Evolutionary conservation across 2,888 invertebrate genomes (phyloP).

Genomic region (Dendrolimus pini): DNA sequence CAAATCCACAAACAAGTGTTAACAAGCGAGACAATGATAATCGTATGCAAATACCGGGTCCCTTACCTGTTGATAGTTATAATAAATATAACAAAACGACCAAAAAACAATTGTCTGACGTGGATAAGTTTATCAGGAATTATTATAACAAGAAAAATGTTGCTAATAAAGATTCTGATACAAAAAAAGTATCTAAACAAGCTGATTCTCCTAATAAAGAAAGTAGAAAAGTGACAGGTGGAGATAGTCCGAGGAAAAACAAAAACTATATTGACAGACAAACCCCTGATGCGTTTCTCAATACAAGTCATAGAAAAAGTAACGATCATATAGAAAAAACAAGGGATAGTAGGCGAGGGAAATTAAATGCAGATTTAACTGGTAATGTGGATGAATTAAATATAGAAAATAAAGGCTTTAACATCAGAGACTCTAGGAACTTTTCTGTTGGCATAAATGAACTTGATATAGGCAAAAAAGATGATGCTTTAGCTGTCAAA

Average conservation of each 20-base stretch:
- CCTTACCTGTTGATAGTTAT: not conserved
- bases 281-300: too few relatives aligned
- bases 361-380: not conserved
- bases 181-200: not conserved
- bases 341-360: not conserved
- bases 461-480: too few relatives aligned
- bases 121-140: not conserved
- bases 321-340: not conserved
- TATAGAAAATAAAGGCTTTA: too few relatives aligned
- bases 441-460: too few relatives aligned
- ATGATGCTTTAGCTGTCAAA: too few relatives aligned
- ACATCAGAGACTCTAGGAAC: too few relatives aligned
- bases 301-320: too few relatives aligned
- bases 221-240: not conserved
- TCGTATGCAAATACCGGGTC: not conserved
- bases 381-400: not conserved
- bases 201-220: not conserved
- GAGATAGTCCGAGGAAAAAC: not conserved
- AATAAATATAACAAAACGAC: not conserved
- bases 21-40: not conserved
- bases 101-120: not conserved
- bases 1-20: too few relatives aligned
- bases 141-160: conserved; percentile 2
- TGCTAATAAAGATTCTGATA: not conserved
- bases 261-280: too few relatives aligned